phyloP scores from a whole-genome alignment of 2,113 vertebrate species.

The Vanacampus margaritifer region DNA sequence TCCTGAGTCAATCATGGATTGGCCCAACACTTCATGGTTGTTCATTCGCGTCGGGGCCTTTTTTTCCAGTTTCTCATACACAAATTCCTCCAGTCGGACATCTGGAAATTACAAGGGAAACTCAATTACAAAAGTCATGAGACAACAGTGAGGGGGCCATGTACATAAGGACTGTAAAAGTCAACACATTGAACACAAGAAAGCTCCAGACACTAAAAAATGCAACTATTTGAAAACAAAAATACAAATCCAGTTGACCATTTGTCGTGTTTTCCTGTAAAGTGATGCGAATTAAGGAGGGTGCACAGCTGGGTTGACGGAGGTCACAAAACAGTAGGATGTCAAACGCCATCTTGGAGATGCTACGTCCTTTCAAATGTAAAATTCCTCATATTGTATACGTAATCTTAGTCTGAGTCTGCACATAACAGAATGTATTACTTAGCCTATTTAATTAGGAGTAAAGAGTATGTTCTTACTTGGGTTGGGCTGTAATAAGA shows the following conservation, averaged over 20 bases:
- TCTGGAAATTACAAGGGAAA: slow-evolving; percentile 73
- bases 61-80: slow-evolving; percentile 97
- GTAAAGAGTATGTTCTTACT: slow-evolving; percentile 74
- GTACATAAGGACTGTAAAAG: background rate
- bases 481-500: slow-evolving; percentile 94
- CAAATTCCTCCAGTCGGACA: slow-evolving; percentile 95
- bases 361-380: background rate
- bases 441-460: background rate
- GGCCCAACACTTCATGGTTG: slow-evolving; percentile 91
- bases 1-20: slow-evolving; percentile 93
- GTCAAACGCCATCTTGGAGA: slow-evolving; percentile 11
- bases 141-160: slow-evolving; percentile 38
- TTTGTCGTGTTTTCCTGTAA: slow-evolving; percentile 34
- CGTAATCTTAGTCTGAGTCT: background rate
- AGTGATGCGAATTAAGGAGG: slow-evolving; percentile 41
- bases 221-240: background rate
- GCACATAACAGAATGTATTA: background rate
- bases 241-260: slow-evolving; percentile 1
- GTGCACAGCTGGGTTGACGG: slow-evolving; percentile 50
- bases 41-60: slow-evolving; percentile 91
- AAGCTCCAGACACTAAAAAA: background rate
- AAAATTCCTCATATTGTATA: background rate
- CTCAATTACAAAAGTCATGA: slow-evolving; percentile 66
- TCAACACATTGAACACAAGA: background rate
- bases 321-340: slow-evolving; percentile 18